These are phyloP conservation scores for Apostichopus leukothele DNA, from an alignment of 53 echinoderm and acorn worm species.

Conservation along the genomic window DNA sequence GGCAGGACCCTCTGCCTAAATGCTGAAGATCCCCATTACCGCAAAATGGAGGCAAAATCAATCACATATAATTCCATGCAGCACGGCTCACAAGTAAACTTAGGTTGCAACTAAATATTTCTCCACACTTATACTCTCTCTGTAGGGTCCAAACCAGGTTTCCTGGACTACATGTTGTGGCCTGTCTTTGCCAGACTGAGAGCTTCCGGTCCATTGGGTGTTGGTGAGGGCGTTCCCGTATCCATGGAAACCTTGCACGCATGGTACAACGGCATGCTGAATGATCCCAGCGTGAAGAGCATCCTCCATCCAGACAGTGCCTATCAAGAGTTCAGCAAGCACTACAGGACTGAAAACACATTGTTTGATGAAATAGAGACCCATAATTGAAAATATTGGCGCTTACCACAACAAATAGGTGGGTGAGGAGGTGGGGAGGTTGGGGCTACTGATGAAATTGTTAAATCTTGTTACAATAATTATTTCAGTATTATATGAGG, in stretches of 20 bases:
- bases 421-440: background rate
- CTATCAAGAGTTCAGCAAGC: constrained; percentile 46
- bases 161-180: constrained; percentile 62
- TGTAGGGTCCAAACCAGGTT: constrained; percentile 59
- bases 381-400: background rate
- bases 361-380: constrained; percentile 63
- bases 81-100: too few species aligned
- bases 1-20: too few species aligned
- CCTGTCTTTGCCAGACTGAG: constrained; percentile 55
- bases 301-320: constrained; percentile 55
- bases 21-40: too few species aligned
- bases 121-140: background rate
- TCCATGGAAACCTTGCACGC: constrained; percentile 5
- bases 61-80: too few species aligned
- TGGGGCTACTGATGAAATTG: too few species aligned
- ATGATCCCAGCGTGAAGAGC: constrained; percentile 42
- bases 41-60: too few species aligned
- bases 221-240: constrained; percentile 25
- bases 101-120: too few species aligned
- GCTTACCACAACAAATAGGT: background rate
- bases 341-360: constrained; percentile 54
- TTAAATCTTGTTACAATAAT: too few species aligned
- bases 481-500: too few species aligned
- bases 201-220: constrained; percentile 29
- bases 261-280: constrained; percentile 50